Base-by-base conservation (phyloP, 2,888 invertebrate species). In the Temnothorax ravouxi region DNA sequence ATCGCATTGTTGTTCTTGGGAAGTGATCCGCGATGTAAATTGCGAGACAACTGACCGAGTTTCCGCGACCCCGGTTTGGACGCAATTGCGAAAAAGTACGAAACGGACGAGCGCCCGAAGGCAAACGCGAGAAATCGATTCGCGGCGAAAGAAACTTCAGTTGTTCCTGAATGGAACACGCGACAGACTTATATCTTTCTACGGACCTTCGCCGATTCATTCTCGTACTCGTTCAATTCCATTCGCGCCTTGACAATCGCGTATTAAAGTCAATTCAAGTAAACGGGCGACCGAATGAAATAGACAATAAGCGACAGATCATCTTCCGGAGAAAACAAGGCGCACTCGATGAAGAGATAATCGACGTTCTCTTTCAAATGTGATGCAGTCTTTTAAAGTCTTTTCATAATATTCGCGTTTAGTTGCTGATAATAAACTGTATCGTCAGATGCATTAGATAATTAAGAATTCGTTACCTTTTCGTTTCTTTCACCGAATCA, bases 261-360 rank as follows among this genome's bases (percentile, higher is more conserved):
- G 38, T 80, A 80, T 79, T 79, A 38, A 34, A 80, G 69, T 79
- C 79, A 38, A 59, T 18, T 44, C 47, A 44, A 79, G 41, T 52
- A 77, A 77, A 25, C 41, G 13, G n/a, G 4, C 34, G 34, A 59
- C 8, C 47, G 25, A 79, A 3, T 25, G 59, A 47, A 15, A 56
- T 67, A 69, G 44, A 56, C n/a, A 25, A 34, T 3, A 8, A 44
- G 41, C 11, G 47, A 21, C 2, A 56, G 44, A 59, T 47, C 15
- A 77, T 77, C 77, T 67, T 56, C 18, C 34, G 21, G 13, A 25
- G 13, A 4, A n/a, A 50, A 61, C 18, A 18, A 67, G 1, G 9
- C 47, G 18, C n/a, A n/a, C n/a, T 44, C 5, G 29, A 67, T 29
- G 0, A 59, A 29, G 5, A 18, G 18, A 47, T 25, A 13, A 13